Percentiles rank a stretch among this genome's conserved stretches.
These are phyloP conservation scores for Eupsilia transversa DNA, from an alignment of 2,888 invertebrate species.

Conservation along the genomic window DNA sequence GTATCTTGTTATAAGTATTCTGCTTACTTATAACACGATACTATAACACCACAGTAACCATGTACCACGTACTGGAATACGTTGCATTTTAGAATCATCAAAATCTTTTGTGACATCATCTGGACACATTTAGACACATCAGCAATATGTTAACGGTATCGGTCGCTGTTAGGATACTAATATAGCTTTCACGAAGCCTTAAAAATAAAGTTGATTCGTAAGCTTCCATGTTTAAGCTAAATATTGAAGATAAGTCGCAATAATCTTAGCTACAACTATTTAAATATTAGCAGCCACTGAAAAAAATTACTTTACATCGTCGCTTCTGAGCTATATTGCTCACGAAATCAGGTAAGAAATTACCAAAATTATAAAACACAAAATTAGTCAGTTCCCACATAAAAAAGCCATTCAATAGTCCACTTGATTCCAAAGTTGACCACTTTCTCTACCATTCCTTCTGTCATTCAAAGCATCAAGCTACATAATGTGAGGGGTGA, in stretches of 20 bases:
- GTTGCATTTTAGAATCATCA: not conserved
- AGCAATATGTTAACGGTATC: too few species aligned
- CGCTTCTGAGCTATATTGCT: not conserved
- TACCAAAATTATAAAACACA: not conserved
- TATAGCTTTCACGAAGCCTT: not conserved
- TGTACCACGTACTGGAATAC: not conserved
- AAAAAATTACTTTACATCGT: not conserved
- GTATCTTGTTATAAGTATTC: not conserved
- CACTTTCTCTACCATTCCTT: conserved; percentile 33
- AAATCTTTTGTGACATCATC: not conserved
- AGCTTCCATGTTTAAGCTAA: not conserved
- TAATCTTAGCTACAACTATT: not conserved
- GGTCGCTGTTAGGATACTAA: not conserved
- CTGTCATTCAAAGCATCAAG: conserved; percentile 56
- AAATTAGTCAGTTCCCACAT: conserved; percentile 12
- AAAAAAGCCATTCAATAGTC: conserved; percentile 29
- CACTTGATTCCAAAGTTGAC: conserved; percentile 37
- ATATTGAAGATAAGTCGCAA: not conserved
- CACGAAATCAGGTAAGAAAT: not conserved
- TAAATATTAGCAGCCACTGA: not conserved
- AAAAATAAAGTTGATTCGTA: not conserved
- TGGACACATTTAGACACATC: not conserved
- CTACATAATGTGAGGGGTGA: conserved; percentile 50
- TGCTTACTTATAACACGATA: too few species aligned
- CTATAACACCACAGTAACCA: too few species aligned